Base-by-base conservation (phyloP, 2,888 invertebrate species). In the Dynastes hyllus region DNA sequence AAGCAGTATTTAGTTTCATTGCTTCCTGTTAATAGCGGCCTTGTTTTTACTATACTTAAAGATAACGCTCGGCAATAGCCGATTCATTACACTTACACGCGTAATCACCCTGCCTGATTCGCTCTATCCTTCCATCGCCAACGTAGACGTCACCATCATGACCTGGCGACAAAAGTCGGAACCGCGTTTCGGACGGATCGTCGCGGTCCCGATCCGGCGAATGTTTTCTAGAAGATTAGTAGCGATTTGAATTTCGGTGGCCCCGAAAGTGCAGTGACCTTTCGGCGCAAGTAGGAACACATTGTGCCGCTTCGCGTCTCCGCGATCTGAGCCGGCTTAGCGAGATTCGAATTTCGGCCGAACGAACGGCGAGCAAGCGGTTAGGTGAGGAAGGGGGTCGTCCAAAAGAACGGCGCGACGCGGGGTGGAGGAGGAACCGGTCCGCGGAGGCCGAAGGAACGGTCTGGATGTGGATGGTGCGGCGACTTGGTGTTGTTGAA, bases 231-330 rank as follows among this genome's bases (percentile, higher is more conserved):
- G 81, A 84, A 84, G 84, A 83, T 83, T 84, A 84, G 84, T 84
- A 84, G 84, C 86, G 86, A 87, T 86, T 85, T 84, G 85, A 86
- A 86, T 87, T 87, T 86, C 32, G 84, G 85, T 86, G 86, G 87
- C 87, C 87, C 86, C 86, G 86, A 87, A 86, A 86, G 88, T 87
- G 85, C 87, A 87, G 85, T 87, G 87, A 88, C 87, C 88, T 58
- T 58, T 87, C 87, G 87, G 85, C 87, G 86, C 88, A 88, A 88
- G 88, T 88, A 87, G 85, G 86, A 88, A 88, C 87, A 86, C 87
- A 88, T 88, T 88, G 88, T 87, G 88, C 69, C 69, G 69, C 86
- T 86, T 84, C 82, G 85, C 85, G 86, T 86, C 79, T 85, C 82
- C 83, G 83, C 84, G 82, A 83, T 83, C 81, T 80, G 80, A 83